phyloP scores from a whole-genome alignment of 2,888 invertebrate species.

The Lycaena phlaeas region DNA sequence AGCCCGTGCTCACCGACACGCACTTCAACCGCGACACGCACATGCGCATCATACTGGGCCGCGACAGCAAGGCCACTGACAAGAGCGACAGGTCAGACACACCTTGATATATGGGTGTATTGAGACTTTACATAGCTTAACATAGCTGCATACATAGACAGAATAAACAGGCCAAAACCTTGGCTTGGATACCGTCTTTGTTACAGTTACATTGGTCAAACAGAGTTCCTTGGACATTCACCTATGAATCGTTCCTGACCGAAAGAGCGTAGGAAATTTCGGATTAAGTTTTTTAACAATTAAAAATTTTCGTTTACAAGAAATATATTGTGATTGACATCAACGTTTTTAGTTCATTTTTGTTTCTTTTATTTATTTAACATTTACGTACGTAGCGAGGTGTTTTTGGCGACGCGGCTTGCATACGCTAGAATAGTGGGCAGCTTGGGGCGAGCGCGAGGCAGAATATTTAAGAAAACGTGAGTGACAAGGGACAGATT shows the following conservation, averaged over 20 bases:
- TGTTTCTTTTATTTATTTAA: neutral
- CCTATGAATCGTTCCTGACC: no score
- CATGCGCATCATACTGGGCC: constrained; percentile 89
- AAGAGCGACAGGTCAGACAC: constrained; percentile 37
- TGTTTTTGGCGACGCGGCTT: constrained; percentile 41
- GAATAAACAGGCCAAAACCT: no score
- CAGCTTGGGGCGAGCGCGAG: constrained; percentile 54
- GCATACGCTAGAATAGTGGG: constrained; percentile 52
- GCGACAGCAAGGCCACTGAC: constrained; percentile 40
- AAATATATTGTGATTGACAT: no score
- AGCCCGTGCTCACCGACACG: constrained; percentile 75
- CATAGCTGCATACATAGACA: no score
- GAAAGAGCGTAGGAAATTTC: no score
- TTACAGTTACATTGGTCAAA: no score
- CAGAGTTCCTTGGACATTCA: no score
- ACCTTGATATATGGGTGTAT: no score
- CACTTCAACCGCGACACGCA: constrained; percentile 93
- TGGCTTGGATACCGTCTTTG: no score
- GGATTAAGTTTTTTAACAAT: no score
- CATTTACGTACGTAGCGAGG: constrained; percentile 32
- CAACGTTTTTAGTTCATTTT: neutral
- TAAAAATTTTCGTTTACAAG: no score
- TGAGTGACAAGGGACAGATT: constrained; percentile 42
- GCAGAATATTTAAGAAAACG: constrained; percentile 61
- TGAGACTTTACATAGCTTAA: no score